Evolutionary conservation across 2,113 vertebrate species (phyloP).

Genomic region (Anguilla rostrata): DNA sequence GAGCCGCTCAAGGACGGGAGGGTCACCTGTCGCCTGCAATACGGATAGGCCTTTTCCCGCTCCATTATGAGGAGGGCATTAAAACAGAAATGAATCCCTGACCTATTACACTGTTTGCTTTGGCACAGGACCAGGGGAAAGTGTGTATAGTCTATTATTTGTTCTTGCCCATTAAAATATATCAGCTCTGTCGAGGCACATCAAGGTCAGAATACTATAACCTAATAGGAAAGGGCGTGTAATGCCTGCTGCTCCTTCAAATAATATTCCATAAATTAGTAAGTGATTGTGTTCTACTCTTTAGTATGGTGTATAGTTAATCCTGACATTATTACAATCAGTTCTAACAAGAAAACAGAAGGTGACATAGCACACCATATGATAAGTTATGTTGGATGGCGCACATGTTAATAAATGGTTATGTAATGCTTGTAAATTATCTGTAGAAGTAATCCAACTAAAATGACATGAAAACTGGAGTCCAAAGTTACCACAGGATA

Average conservation of each 20-base stretch:
- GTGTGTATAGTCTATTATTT: conserved; percentile 26
- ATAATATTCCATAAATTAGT: background rate
- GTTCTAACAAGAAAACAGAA: too few species aligned
- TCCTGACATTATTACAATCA: background rate
- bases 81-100: conserved; percentile 31
- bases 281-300: background rate
- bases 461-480: too few species aligned
- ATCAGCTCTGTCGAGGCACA: conserved; percentile 10
- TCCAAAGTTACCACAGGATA: background rate
- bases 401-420: too few species aligned
- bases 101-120: conserved; percentile 30
- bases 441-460: too few species aligned
- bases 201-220: conserved; percentile 16
- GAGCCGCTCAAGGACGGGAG: conserved; percentile 15
- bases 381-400: too few species aligned
- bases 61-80: conserved; percentile 30
- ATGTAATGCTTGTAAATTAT: too few species aligned
- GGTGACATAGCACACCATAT: too few species aligned
- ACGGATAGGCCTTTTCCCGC: conserved; percentile 25
- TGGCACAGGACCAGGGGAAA: conserved; percentile 26
- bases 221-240: background rate
- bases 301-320: background rate
- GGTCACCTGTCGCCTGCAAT: conserved; percentile 25
- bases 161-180: conserved; percentile 19
- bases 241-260: background rate